Evolutionary conservation across 2,888 invertebrate genomes (phyloP), one percentile per base, ranked within the genome.

Genomic region (Mesoligia furuncula): DNA sequence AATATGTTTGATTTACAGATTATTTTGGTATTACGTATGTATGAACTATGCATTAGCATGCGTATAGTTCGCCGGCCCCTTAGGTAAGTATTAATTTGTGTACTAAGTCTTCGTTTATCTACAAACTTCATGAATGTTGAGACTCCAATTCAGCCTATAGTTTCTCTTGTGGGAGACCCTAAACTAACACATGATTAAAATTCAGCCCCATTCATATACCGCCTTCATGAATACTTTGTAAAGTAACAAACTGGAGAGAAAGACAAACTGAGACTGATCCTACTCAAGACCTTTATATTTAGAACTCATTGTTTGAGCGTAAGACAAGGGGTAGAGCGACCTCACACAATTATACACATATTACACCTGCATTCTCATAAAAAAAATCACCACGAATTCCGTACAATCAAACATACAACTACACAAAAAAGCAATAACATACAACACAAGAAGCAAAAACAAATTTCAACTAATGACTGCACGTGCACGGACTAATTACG

Each of bases 151-250:
- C 24, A 54, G 11, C 8, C 31, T 27, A 36, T 48, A 36, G 83
- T 51, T 65, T 72, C 1, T 48, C 62, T 45, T 65, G 31, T 17
- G 68, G n/a, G 11, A 48, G 11, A 48, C 31, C 86, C 87, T 87
- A 86, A 88, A 78, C 88, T 73, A 88, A 84, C 79, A 85, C 45
- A 65, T 39, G 76, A 71, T 84, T 79, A 62, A 79, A 77, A 79
- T 88, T 54, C 69, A 48, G 57, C 36, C 13, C 42, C 27, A 61
- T 77, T 62, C 54, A 59, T 48, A 79, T 13, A 39, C 13, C 45
- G 27, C 59, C 69, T 68, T 73, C 39, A 73, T 71, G 45, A 73
- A 67, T 71, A 74, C 74, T 67, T 69, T 64, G 68, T 27, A 17
- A 75, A 84, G 31, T 57, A 75, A 72, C 59, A 17, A 59, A 81